These are phyloP conservation scores for Neoascia interrupta DNA, from an alignment of 2,888 invertebrate genomes.

Conservation along the genomic window DNA sequence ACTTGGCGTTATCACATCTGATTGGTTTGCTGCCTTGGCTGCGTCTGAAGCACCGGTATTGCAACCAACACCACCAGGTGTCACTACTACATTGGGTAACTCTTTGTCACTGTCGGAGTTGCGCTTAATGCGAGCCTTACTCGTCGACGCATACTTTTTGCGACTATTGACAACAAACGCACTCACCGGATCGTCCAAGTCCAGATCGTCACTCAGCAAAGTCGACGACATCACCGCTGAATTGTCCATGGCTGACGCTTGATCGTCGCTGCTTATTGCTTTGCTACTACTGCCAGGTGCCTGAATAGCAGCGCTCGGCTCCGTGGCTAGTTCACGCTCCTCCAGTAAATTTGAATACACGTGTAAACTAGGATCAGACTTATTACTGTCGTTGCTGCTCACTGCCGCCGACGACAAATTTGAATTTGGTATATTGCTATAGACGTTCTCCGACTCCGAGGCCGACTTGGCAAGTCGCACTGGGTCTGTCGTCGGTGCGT, in stretches of 20 bases:
- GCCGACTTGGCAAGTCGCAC: conserved; percentile 72
- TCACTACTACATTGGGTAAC: conserved; percentile 32
- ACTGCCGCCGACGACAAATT: conserved; percentile 64
- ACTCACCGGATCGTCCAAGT: conserved; percentile 79
- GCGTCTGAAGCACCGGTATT: conserved; percentile 4
- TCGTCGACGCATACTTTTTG: conserved; percentile 64
- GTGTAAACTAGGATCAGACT: conserved; percentile 76
- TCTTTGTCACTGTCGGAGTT: conserved; percentile 59
- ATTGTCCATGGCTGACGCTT: conserved; percentile 36
- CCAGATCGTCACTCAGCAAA: conserved; percentile 78
- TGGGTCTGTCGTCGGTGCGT: conserved; percentile 38
- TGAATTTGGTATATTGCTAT: conserved; percentile 78
- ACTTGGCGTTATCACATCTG: conserved; percentile 84
- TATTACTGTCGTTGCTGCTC: conserved; percentile 66
- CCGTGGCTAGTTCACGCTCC: conserved; percentile 73
- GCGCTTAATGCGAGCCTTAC: conserved; percentile 67
- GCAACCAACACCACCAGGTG: conserved; percentile 16
- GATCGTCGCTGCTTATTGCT: conserved; percentile 54
- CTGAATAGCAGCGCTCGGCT: conserved; percentile 21
- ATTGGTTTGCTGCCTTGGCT: conserved; percentile 48
- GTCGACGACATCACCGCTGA: conserved; percentile 75
- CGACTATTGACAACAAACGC: conserved; percentile 75
- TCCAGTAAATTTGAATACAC: conserved; percentile 79
- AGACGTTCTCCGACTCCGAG: conserved; percentile 78
- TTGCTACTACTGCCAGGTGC: conserved; percentile 41